A percentile compares a stretch with the other conserved stretches of the same genome.
These are phyloP conservation scores for Rhogogaster chlorosoma DNA, from an alignment of 2,888 invertebrate genomes.

Conservation along the genomic window DNA sequence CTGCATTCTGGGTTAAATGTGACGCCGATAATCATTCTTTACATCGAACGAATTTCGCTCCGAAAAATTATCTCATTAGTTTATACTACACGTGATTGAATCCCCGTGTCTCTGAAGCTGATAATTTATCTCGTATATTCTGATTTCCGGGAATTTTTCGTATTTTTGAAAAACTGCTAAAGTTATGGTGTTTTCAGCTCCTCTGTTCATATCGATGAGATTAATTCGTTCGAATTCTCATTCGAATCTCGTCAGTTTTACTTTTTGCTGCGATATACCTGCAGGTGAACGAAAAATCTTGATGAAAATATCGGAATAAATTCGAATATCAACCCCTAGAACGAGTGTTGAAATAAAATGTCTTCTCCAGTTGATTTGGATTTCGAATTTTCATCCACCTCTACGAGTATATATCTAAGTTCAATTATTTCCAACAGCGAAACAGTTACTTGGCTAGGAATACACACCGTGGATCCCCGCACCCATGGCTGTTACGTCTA, in stretches of 20 bases:
- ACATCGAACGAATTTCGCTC: not conserved
- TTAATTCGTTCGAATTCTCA: constrained; percentile 11
- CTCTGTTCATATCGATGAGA: too few relatives aligned
- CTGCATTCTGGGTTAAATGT: constrained; percentile 1
- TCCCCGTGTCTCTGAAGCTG: not conserved
- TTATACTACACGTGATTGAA: too few relatives aligned
- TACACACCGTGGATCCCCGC: not conserved
- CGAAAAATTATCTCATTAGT: not conserved
- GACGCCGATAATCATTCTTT: not conserved
- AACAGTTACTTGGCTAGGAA: constrained; percentile 1
- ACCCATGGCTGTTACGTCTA: constrained; percentile 10
- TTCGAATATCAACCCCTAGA: not conserved
- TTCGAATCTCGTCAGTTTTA: not conserved
- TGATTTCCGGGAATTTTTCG: not conserved
- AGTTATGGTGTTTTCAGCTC: too few relatives aligned
- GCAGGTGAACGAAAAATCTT: not conserved
- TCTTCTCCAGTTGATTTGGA: not conserved
- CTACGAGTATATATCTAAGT: not conserved
- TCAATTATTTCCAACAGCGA: constrained; percentile 9
- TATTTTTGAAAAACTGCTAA: too few relatives aligned
- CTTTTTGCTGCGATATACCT: not conserved
- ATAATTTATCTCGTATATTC: not conserved
- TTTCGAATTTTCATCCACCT: not conserved
- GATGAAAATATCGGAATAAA: not conserved
- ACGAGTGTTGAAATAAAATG: not conserved